Percentiles rank a stretch among this genome's conserved stretches.
Evolutionary conservation across 2,888 invertebrate species (phyloP).

Genomic region (Himalopsyche kuldschensis): DNA sequence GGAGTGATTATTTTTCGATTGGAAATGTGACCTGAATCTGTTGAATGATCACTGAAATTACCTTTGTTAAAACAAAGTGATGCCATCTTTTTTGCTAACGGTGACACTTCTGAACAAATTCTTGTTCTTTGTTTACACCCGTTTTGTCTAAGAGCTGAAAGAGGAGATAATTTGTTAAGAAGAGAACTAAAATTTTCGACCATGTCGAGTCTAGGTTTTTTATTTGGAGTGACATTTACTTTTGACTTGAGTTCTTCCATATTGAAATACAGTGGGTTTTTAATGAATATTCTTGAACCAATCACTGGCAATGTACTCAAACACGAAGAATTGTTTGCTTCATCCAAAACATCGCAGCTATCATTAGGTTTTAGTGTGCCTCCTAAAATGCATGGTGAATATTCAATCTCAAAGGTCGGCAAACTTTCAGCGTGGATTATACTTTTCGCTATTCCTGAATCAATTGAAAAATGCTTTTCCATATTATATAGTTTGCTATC

Average conservation of each 20-base stretch:
- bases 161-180: slow-evolving; percentile 32
- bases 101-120: slow-evolving; percentile 51
- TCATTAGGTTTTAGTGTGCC: slow-evolving; percentile 52
- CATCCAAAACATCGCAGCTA: slow-evolving; percentile 43
- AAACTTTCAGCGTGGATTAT: slow-evolving; percentile 55
- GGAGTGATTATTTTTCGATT: slow-evolving; percentile 52
- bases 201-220: slow-evolving; percentile 44
- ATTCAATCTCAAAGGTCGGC: slow-evolving; percentile 62
- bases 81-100: slow-evolving; percentile 62
- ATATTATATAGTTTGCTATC: slow-evolving; percentile 23
- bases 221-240: slow-evolving; percentile 42
- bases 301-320: slow-evolving; percentile 55
- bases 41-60: slow-evolving; percentile 46
- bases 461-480: slow-evolving; percentile 27
- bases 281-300: slow-evolving; percentile 55
- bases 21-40: slow-evolving; percentile 48
- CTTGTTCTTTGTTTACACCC: slow-evolving; percentile 28
- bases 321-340: slow-evolving; percentile 46
- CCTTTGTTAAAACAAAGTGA: slow-evolving; percentile 61
- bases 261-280: slow-evolving; percentile 58
- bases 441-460: slow-evolving; percentile 42
- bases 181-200: slow-evolving; percentile 33
- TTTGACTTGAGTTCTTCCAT: slow-evolving; percentile 46
- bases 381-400: slow-evolving; percentile 52
- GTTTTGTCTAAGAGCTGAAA: slow-evolving; percentile 36